Percentiles rank a stretch among this genome's conserved stretches.
These are phyloP conservation scores for Limnodromus scolopaceus DNA, from an alignment of 2,797 vertebrate genomes.

Conservation along the genomic window DNA sequence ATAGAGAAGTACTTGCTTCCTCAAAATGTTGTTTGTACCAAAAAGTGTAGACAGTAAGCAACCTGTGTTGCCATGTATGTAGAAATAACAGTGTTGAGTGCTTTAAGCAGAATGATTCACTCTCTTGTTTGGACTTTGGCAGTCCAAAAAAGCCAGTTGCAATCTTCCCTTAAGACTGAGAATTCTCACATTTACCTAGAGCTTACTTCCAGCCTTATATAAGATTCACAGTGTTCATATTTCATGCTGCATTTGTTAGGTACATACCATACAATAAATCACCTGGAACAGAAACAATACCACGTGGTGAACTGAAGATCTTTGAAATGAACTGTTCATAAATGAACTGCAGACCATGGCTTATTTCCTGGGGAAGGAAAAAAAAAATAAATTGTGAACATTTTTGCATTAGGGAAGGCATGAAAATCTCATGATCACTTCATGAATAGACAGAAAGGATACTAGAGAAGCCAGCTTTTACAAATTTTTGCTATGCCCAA, in stretches of 20 bases:
- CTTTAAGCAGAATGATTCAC: background rate
- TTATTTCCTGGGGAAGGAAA: background rate
- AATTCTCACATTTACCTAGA: background rate
- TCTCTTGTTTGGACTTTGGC: background rate
- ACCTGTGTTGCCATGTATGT: background rate
- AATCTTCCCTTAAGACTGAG: background rate
- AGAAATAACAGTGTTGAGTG: background rate
- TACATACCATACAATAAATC: constrained; percentile 20
- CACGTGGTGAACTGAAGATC: background rate
- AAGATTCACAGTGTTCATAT: background rate
- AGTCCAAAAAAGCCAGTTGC: background rate
- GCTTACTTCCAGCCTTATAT: background rate
- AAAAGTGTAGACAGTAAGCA: background rate
- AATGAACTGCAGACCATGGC: background rate
- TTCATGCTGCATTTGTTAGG: constrained; percentile 24
- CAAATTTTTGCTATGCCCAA: background rate
- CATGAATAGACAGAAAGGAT: background rate
- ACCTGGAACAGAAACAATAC: constrained; percentile 30
- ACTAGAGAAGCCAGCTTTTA: background rate
- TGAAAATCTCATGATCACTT: background rate
- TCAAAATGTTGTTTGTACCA: background rate
- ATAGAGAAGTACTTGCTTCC: background rate
- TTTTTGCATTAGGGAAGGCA: background rate
- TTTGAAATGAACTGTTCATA: constrained; percentile 15
- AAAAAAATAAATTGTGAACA: background rate